phyloP scores from a whole-genome alignment of 1,140 invertebrate species.

The Hylaeus anthracinus region DNA sequence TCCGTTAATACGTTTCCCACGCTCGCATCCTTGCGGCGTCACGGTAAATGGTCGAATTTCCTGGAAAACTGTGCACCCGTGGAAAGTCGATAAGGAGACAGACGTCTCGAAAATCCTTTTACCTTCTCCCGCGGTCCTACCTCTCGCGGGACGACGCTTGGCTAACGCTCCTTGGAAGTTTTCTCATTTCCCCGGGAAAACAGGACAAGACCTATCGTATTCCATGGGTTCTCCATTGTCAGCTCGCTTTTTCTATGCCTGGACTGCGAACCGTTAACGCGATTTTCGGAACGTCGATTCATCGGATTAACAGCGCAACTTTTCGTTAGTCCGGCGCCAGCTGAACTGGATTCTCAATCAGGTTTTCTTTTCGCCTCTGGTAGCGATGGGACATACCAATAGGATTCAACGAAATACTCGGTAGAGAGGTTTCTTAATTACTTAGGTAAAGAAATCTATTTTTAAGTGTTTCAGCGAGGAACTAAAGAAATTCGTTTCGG shows the following conservation, averaged over 20 bases:
- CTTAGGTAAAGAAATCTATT: too few relatives aligned
- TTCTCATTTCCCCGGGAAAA: constrained; percentile 30
- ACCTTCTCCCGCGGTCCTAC: not conserved
- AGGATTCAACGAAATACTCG: too few relatives aligned
- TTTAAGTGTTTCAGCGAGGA: too few relatives aligned
- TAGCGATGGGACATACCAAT: too few relatives aligned
- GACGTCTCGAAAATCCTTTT: constrained; percentile 19
- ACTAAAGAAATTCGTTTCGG: too few relatives aligned
- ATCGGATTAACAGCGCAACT: not conserved
- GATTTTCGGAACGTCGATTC: constrained; percentile 16
- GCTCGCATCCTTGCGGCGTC: too few relatives aligned
- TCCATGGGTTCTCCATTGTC: not conserved
- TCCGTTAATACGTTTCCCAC: too few relatives aligned
- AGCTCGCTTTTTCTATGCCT: not conserved
- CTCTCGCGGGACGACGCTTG: not conserved
- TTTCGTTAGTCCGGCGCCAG: not conserved
- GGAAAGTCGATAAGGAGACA: constrained; percentile 6
- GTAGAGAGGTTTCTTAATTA: too few relatives aligned
- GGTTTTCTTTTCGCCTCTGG: not conserved
- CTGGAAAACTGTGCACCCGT: not conserved
- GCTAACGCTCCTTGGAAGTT: constrained; percentile 21
- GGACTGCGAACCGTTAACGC: not conserved
- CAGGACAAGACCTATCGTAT: not conserved
- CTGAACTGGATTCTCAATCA: not conserved
- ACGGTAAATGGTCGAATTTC: too few relatives aligned